Base-by-base conservation (phyloP, 2,797 vertebrate species). In the Anomalospiza imberbis region DNA sequence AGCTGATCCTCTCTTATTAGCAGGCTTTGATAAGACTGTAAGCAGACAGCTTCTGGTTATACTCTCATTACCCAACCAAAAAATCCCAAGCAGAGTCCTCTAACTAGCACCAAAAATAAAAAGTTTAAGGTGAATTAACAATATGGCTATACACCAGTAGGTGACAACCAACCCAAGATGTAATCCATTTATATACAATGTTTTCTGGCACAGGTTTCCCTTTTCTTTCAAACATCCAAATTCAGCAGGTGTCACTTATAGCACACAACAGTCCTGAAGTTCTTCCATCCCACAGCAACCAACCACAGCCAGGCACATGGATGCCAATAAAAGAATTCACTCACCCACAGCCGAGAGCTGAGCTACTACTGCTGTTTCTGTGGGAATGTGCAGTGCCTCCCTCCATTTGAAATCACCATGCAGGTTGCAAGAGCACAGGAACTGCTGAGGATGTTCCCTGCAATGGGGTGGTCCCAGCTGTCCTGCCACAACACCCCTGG, bases 401-500 rank as follows among this genome's bases (percentile, higher is more conserved):
- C 32, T 90, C 87, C 72, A 74, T 34, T 17, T 2, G 13, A 31
- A 83, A 77, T 36, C 80, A 54, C 66, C 0, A 2, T 4, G 38
- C 31, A 44, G 32, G 47, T 11, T 73, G 31, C 50, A 68, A 66
- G 61, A 65, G 62, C 65, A 76, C 4, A 1, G 34, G 34, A 79
- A 62, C 4, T 42, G 12, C 42, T n/a, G 54, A 53, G 42, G 47
- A 58, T 0, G 1, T 28, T 80, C 28, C 32, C 45, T 8, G 7
- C 24, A 32, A 26, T 3, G 34, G 38, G 44, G 55, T 48, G 73
- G 58, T 60, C 71, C 36, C 81, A 2, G 2, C 60, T 63, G 16
- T 28, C 34, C 77, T n/a, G 13, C n/a, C 71, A 66, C 16, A 0
- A 51, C 0, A 0, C 12, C 26, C 22, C 44, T 54, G 42, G n/a